Percentiles rank a stretch among this genome's conserved stretches.
Conservation (phyloP, 2,797 vertebrate species). For the Coracias cyanogaster region DNA sequence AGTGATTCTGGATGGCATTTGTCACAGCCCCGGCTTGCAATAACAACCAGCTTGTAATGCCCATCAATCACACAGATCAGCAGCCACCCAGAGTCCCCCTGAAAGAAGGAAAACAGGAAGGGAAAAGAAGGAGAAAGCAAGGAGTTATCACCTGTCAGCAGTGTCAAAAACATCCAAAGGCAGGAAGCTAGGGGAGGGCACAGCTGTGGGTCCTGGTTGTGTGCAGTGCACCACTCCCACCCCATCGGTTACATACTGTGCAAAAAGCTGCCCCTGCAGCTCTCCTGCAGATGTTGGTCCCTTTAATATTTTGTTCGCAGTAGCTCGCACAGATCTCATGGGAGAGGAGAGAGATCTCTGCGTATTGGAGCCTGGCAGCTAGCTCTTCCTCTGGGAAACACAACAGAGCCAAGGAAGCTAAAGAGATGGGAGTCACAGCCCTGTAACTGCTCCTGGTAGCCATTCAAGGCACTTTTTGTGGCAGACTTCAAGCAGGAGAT, state of each 20-base stretch:
- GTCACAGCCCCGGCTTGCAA: background rate
- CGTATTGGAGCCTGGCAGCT: background rate
- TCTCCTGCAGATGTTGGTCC: background rate
- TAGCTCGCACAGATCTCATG: background rate
- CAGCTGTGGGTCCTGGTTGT: background rate
- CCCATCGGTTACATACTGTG: background rate
- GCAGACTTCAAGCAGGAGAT: background rate
- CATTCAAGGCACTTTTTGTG: accelerated
- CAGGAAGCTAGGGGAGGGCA: background rate
- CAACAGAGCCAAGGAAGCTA: no score
- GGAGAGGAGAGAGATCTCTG: background rate
- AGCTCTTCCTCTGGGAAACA: background rate
- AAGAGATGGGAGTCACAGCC: background rate
- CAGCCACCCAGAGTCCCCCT: background rate
- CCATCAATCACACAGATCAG: background rate
- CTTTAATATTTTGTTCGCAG: background rate
- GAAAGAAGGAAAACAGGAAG: background rate
- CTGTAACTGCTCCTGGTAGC: background rate
- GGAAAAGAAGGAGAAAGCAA: background rate
- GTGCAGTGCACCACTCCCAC: background rate
- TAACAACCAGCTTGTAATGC: background rate
- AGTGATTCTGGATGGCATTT: background rate
- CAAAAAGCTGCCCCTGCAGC: background rate
- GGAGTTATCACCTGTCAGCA: background rate
- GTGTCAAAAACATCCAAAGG: background rate